A percentile compares a stretch with the other conserved stretches of the same genome.
Conservation (phyloP, 2,888 invertebrate species). For the Nomada fucata region DNA sequence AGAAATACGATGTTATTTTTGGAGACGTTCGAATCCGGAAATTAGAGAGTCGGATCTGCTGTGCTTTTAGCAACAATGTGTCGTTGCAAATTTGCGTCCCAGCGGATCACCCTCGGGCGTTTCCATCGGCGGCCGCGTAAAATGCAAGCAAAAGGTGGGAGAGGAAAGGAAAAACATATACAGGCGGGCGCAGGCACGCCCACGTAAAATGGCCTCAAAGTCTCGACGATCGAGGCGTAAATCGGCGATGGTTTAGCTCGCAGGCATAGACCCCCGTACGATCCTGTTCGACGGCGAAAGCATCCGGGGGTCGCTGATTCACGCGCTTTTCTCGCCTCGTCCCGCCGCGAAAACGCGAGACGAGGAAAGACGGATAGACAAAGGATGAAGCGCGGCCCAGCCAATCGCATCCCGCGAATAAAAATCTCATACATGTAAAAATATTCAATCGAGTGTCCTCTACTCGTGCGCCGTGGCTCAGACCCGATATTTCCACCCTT, state of each 20-base stretch:
- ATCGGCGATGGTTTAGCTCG: slow-evolving; percentile 62
- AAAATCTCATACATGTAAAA: slow-evolving; percentile 82
- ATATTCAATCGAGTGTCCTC: slow-evolving; percentile 78
- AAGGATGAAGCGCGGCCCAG: slow-evolving; percentile 52
- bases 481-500: slow-evolving; percentile 52
- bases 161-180: not conserved
- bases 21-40: not conserved
- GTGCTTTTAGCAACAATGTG: too few species aligned
- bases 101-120: not conserved
- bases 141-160: not conserved
- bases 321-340: slow-evolving; percentile 32
- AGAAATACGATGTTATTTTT: not conserved
- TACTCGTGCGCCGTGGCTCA: slow-evolving; percentile 21
- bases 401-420: slow-evolving; percentile 71
- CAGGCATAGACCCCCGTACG: slow-evolving; percentile 42
- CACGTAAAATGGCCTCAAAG: slow-evolving; percentile 39
- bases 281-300: slow-evolving; percentile 38
- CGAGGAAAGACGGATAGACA: slow-evolving; percentile 35
- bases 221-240: slow-evolving; percentile 59
- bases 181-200: not conserved
- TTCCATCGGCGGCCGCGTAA: not conserved
- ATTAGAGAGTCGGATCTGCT: too few species aligned
- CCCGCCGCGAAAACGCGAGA: not conserved
- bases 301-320: slow-evolving; percentile 39
- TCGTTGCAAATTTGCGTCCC: slow-evolving; percentile 2